A percentile compares a stretch with the other conserved stretches of the same genome.
These are phyloP conservation scores for Grapholita molesta DNA, from an alignment of 1,140 invertebrate species.

Conservation along the genomic window DNA sequence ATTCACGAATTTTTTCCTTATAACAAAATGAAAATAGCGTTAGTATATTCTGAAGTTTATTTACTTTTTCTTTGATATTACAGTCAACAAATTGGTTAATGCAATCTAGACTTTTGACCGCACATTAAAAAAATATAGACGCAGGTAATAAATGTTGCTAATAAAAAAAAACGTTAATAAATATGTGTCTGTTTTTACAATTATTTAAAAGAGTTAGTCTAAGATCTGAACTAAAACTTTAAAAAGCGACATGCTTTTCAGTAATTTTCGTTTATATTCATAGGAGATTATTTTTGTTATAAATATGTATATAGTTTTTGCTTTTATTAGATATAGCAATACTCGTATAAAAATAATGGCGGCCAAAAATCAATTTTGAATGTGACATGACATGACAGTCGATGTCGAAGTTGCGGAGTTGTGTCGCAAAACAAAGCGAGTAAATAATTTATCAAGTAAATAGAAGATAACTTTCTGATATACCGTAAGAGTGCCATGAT, in stretches of 20 bases:
- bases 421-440: constrained; percentile 25
- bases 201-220: too few relatives aligned
- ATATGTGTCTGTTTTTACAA: neutral
- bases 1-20: too few relatives aligned
- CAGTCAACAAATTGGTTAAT: neutral
- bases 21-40: neutral
- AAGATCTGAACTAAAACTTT: too few relatives aligned
- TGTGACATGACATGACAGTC: constrained; percentile 51
- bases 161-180: neutral
- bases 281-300: too few relatives aligned
- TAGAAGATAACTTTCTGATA: constrained; percentile 8
- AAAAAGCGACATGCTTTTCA: too few relatives aligned
- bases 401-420: constrained; percentile 24
- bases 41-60: too few relatives aligned
- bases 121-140: neutral
- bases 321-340: constrained; percentile 14
- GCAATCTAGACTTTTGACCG: neutral
- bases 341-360: constrained; percentile 41
- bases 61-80: too few relatives aligned
- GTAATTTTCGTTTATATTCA: too few relatives aligned
- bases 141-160: neutral
- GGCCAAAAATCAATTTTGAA: constrained; percentile 74
- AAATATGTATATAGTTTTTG: neutral
- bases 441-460: constrained; percentile 33
- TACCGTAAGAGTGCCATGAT: neutral